Evolutionary conservation across 2,888 invertebrate species (phyloP).

Genomic region (Beris chalybata): DNA sequence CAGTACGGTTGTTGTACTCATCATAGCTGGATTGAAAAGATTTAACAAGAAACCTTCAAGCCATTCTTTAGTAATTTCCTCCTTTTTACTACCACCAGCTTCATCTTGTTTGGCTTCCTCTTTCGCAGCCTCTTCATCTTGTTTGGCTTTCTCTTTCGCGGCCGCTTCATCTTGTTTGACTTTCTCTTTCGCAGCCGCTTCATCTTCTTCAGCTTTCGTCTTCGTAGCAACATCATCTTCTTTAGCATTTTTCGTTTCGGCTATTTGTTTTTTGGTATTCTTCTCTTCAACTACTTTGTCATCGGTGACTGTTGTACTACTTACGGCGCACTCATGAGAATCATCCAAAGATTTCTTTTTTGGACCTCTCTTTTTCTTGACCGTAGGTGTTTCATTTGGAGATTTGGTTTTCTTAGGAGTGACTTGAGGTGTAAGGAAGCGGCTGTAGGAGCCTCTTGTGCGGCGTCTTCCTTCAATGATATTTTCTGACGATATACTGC

Average conservation of each 20-base stretch:
- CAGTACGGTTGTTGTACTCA: conserved; percentile 43
- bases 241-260: neutral
- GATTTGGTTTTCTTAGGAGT: neutral
- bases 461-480: conserved; percentile 49
- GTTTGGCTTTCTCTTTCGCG: neutral
- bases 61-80: conserved; percentile 40
- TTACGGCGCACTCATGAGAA: conserved; percentile 44
- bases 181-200: neutral
- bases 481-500: conserved; percentile 51
- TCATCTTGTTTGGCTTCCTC: neutral
- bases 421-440: conserved; percentile 23
- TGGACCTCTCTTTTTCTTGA: neutral
- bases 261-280: neutral
- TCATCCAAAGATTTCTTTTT: conserved; percentile 30
- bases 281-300: conserved; percentile 30
- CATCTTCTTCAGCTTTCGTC: neutral
- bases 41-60: conserved; percentile 45
- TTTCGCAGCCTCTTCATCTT: neutral
- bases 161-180: neutral
- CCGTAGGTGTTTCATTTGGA: neutral
- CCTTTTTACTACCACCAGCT: conserved; percentile 30
- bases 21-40: conserved; percentile 43
- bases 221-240: neutral
- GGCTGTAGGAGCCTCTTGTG: conserved; percentile 44
- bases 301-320: conserved; percentile 43